A percentile compares a stretch with the other conserved stretches of the same genome.
Conservation (phyloP, 2,888 invertebrate species). For the Drosophila mercatorum region DNA sequence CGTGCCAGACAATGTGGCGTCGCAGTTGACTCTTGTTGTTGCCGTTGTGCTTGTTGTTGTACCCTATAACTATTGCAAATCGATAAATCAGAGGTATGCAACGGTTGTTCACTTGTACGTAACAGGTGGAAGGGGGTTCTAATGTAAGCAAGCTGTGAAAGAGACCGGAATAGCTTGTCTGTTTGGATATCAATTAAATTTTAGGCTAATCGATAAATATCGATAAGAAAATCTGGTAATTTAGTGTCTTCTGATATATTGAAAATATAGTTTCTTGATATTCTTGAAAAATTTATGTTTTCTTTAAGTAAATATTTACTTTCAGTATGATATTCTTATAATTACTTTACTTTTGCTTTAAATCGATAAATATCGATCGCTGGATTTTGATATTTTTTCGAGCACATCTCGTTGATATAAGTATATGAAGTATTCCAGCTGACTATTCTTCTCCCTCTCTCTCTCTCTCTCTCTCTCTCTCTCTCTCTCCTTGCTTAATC, state of each 20-base stretch:
- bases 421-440: neutral
- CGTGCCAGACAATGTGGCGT: constrained; percentile 68
- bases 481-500: neutral
- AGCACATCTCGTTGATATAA: neutral
- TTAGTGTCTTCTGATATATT: neutral
- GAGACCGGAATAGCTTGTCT: neutral
- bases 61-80: constrained; percentile 5
- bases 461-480: constrained; percentile 1
- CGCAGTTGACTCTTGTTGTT: constrained; percentile 27
- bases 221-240: neutral
- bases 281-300: too few species aligned
- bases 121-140: neutral
- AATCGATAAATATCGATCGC: neutral
- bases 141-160: neutral
- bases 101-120: neutral
- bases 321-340: too few species aligned
- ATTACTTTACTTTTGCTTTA: neutral
- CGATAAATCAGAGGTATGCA: neutral
- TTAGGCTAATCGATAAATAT: neutral
- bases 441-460: neutral
- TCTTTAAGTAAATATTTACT: fast-evolving
- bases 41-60: neutral
- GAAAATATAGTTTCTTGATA: neutral
- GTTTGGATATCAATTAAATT: too few species aligned
- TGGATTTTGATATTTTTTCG: neutral